Evolutionary conservation across 2,797 vertebrate species (phyloP).

Genomic region (Mergus octosetaceus): DNA sequence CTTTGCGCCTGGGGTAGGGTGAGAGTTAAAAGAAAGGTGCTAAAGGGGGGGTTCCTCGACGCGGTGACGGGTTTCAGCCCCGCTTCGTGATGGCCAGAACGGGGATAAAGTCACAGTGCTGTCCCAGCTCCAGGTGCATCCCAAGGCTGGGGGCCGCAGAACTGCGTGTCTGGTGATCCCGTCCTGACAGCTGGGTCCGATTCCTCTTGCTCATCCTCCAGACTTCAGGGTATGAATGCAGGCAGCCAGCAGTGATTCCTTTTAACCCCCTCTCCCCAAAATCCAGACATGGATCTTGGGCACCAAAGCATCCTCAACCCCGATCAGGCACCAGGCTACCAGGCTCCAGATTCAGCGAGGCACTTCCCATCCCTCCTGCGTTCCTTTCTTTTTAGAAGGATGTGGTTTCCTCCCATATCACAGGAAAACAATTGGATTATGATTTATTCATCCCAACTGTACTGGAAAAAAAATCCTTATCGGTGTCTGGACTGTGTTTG

Average conservation of each 20-base stretch:
- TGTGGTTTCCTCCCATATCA: not conserved
- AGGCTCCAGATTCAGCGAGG: not conserved
- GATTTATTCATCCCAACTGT: not conserved
- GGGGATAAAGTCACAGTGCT: not conserved
- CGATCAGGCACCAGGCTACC: accelerated
- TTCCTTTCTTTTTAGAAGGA: not conserved
- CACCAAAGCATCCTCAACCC: not conserved
- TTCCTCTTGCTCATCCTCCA: not conserved
- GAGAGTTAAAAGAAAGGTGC: not conserved
- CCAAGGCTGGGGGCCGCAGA: accelerated
- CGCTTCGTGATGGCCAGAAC: not conserved
- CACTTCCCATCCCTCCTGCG: not conserved
- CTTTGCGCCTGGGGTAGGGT: not conserved
- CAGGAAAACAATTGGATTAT: not conserved
- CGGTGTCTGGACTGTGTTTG: not conserved
- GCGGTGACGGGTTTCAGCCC: not conserved
- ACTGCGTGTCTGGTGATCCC: not conserved
- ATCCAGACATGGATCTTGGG: accelerated
- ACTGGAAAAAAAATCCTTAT: not conserved
- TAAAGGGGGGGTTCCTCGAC: not conserved
- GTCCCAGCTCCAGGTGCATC: not conserved
- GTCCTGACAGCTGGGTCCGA: not conserved
- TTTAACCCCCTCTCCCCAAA: accelerated
- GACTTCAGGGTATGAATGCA: not conserved
- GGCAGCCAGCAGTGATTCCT: not conserved